These are phyloP conservation scores for Suricata suricatta DNA, from an alignment of 2,113 vertebrate species.

Conservation along the genomic window DNA sequence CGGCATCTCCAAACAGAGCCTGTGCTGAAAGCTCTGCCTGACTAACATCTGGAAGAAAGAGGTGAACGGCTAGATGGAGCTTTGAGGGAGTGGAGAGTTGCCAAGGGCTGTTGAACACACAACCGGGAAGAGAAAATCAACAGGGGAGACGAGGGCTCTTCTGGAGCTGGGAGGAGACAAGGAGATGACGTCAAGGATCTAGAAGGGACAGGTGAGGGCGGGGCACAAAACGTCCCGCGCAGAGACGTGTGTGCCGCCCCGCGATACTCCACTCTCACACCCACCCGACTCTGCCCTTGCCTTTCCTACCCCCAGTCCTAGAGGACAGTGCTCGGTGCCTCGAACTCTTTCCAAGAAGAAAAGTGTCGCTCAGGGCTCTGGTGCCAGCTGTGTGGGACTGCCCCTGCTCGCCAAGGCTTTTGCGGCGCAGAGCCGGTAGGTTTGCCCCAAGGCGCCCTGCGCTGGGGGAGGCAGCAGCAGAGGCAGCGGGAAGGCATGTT, in stretches of 20 bases:
- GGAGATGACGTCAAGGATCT: not conserved
- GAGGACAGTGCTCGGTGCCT: rapidly evolving
- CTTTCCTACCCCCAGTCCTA: not conserved
- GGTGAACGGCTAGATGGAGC: not conserved
- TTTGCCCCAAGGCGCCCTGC: not conserved
- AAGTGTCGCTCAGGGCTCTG: not conserved
- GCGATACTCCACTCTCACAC: rapidly evolving
- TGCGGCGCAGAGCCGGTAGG: not conserved
- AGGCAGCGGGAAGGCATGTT: not conserved
- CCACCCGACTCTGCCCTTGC: not conserved
- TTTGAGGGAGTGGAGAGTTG: not conserved
- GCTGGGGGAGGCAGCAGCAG: too few relatives aligned
- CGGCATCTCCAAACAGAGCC: not conserved
- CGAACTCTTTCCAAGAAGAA: not conserved
- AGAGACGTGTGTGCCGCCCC: not conserved
- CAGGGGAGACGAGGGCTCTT: not conserved
- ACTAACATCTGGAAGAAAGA: not conserved
- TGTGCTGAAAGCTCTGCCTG: not conserved
- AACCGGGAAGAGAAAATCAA: not conserved
- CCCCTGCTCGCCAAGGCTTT: not conserved
- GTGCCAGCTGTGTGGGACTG: not conserved
- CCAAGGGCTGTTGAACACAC: not conserved
- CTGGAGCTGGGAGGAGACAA: not conserved
- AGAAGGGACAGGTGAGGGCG: not conserved
- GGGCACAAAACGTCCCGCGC: rapidly evolving